Evolutionary conservation across 2,888 invertebrate species (phyloP).

Genomic region (Venusia cambrica): DNA sequence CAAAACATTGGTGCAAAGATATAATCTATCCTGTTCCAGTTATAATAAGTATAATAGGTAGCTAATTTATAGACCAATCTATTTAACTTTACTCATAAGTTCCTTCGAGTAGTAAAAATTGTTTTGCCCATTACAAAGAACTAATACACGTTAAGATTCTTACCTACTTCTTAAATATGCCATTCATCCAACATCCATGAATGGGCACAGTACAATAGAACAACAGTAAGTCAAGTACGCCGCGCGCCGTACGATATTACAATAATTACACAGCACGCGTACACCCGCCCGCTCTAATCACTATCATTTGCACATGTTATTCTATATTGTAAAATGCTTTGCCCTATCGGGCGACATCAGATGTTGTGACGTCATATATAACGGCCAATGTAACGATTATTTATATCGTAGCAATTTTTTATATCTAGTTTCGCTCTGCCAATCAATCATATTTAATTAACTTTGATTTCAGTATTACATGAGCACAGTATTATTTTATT

Average conservation of each 20-base stretch:
- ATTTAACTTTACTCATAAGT: no score
- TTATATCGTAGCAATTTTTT: background rate
- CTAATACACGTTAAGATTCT: background rate
- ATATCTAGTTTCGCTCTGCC: background rate
- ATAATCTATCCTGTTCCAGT: no score
- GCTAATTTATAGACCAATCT: no score
- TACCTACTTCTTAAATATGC: slow-evolving; percentile 2
- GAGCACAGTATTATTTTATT: no score
- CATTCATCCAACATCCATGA: slow-evolving; percentile 24
- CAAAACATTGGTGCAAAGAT: no score
- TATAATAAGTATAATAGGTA: no score
- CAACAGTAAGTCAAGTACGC: slow-evolving; percentile 32
- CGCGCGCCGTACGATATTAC: slow-evolving; percentile 60
- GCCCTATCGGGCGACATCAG: slow-evolving; percentile 62
- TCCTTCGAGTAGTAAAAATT: no score
- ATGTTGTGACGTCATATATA: slow-evolving; percentile 20
- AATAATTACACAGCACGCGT: slow-evolving; percentile 76
- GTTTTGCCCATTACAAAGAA: no score
- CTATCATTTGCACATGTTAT: slow-evolving; percentile 78
- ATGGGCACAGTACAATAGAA: slow-evolving; percentile 32
- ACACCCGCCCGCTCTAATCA: slow-evolving; percentile 60
- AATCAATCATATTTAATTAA: no score
- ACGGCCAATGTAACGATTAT: slow-evolving; percentile 16
- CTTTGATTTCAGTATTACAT: no score
- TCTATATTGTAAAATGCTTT: slow-evolving; percentile 67